Percentiles rank a stretch among this genome's conserved stretches.
Evolutionary conservation across 2,888 invertebrate genomes (phyloP).

Genomic region (Epinotia demarniana): DNA sequence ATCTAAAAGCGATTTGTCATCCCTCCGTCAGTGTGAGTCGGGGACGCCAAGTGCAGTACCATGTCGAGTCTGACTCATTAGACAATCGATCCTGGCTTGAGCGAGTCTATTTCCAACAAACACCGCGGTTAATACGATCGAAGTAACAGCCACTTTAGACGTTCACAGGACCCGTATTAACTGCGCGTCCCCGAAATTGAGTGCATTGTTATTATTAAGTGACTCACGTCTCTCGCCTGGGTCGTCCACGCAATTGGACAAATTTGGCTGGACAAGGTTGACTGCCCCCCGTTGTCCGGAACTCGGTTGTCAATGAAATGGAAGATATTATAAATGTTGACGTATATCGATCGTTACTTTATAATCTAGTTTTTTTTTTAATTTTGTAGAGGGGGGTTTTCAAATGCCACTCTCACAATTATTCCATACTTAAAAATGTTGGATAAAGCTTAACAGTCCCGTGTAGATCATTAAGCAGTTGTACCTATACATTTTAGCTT

Average conservation of each 20-base stretch:
- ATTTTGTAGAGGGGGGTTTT: too few relatives aligned
- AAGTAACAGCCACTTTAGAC: conserved; percentile 46
- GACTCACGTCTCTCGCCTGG: conserved; percentile 44
- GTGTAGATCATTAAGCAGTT: too few relatives aligned
- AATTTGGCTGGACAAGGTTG: conserved; percentile 52
- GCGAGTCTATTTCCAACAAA: conserved; percentile 54
- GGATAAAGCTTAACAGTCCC: too few relatives aligned
- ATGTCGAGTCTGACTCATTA: conserved; percentile 80
- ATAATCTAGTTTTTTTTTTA: too few relatives aligned
- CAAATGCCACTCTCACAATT: too few relatives aligned
- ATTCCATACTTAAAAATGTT: too few relatives aligned
- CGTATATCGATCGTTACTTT: not conserved
- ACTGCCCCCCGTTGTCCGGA: conserved; percentile 44
- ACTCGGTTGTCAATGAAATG: conserved; percentile 3
- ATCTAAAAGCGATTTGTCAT: conserved; percentile 79
- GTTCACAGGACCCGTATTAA: conserved; percentile 48
- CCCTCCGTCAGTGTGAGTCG: conserved; percentile 74
- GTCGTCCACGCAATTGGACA: conserved; percentile 52
- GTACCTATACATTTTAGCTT: too few relatives aligned
- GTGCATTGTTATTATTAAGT: conserved; percentile 49
- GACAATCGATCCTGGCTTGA: conserved; percentile 74
- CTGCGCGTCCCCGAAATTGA: conserved; percentile 51
- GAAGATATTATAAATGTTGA: not conserved
- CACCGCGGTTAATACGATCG: conserved; percentile 45
- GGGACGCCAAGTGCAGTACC: conserved; percentile 78